Conservation (phyloP, 2,888 invertebrate species). For the Sthenelais limicola region DNA sequence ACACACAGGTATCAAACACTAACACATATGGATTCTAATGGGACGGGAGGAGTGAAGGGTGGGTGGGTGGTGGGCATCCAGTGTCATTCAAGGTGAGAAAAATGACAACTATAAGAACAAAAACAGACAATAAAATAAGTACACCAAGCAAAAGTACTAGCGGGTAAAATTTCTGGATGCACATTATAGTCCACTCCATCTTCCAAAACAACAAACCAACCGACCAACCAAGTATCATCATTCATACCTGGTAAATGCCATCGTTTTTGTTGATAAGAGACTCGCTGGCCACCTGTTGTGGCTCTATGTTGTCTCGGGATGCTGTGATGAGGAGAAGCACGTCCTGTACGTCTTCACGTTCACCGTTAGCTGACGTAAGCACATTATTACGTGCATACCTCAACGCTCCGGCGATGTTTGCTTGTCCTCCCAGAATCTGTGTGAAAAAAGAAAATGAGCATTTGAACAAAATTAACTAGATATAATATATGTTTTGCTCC, state of each 20-base stretch:
- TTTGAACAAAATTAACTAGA: background rate
- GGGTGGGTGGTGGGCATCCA: too few species aligned
- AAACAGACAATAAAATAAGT: too few species aligned
- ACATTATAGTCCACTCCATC: too few species aligned
- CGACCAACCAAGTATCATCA: background rate
- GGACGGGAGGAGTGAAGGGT: too few species aligned
- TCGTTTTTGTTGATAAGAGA: background rate
- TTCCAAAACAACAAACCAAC: too few species aligned
- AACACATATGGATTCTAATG: too few species aligned
- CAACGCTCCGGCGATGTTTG: slow-evolving; percentile 20
- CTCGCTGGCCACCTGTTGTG: background rate
- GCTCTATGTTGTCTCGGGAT: too few species aligned
- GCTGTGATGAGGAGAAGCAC: slow-evolving; percentile 10
- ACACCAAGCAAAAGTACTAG: too few species aligned
- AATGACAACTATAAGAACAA: too few species aligned
- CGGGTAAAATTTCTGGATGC: too few species aligned
- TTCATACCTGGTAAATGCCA: slow-evolving; percentile 23
- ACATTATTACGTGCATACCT: background rate
- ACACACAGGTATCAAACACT: too few species aligned
- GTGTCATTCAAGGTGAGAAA: too few species aligned
- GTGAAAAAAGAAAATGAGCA: background rate
- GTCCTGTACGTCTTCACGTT: background rate
- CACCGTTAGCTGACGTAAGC: background rate
- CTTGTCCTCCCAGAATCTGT: background rate
- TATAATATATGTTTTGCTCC: background rate